Evolutionary conservation across 2,888 invertebrate genomes (phyloP), one percentile per base, ranked within the genome.

Genomic region (Drosophila siamana): DNA sequence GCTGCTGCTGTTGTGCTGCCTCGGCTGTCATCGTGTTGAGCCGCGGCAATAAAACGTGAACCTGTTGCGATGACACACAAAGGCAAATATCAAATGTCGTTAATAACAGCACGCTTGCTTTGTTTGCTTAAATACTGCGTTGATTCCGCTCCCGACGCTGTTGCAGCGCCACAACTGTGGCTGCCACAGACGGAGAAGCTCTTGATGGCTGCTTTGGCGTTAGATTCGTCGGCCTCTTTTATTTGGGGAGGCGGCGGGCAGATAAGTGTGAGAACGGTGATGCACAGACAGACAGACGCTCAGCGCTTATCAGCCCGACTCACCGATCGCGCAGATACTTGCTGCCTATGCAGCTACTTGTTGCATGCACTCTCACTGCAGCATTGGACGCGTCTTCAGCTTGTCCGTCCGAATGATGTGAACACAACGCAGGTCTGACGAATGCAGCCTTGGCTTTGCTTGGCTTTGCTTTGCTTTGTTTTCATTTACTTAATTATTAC

Each of bases 1-100:
- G 36, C 5, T n/a, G 33, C 24, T 16, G 40, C 33, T 6, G 16
- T 73, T 22, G 13, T 15, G 33, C 40, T 44, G 52, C 30, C 26
- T 28, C 73, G 33, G 59, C 70, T 48, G 70, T 73, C 72, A 69
- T 75, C 9, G n/a, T n/a, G n/a, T n/a, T n/a, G n/a, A n/a, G 9
- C 44, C 40, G 22, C 41, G 26, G 30, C 50, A 30, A 54, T 68
- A 15, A 6, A 8, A 30, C 30, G 16, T 40, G n/a, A 15, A 57
- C 56, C 72, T 68, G 71, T 47, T 51, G 48, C 15, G 43, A 54
- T 55, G 73, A 50, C 44, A 71, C 46, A 74, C 38, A n/a, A n/a
- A 51, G 41, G 4, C 33, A 48, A 4, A 26, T 26, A 13, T 30
- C 13, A 40, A 30, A 16, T 15, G 33, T n/a, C 46, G 15, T 30